A percentile compares a stretch with the other conserved stretches of the same genome.
phyloP scores from a whole-genome alignment of 2,113 vertebrate species.

The Nothocercus julius region DNA sequence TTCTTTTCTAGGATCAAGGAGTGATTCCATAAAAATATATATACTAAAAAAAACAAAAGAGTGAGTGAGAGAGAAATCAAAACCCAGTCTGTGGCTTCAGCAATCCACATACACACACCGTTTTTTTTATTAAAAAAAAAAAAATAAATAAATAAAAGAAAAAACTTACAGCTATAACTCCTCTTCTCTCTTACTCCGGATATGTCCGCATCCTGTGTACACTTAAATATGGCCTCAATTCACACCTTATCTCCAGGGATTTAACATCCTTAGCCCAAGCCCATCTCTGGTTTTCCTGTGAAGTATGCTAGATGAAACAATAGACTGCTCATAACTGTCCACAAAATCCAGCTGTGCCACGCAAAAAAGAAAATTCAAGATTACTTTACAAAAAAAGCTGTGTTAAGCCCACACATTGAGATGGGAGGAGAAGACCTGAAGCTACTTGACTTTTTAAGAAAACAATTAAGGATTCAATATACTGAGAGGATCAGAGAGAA shows the following conservation, averaged over 20 bases:
- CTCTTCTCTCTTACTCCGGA: neutral
- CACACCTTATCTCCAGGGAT: neutral
- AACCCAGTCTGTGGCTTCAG: neutral
- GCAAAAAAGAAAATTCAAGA: neutral
- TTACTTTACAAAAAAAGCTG: neutral
- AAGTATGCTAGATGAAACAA: neutral
- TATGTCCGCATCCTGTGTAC: neutral
- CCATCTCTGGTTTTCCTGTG: neutral
- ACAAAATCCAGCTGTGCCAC: neutral
- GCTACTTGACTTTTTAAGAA: neutral
- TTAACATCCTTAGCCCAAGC: rapidly evolving
- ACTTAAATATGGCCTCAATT: neutral
- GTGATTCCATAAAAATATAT: neutral
- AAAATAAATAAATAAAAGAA: too few relatives aligned
- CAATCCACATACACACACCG: too few relatives aligned
- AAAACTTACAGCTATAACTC: neutral
- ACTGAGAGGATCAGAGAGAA: neutral
- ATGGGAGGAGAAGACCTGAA: neutral
- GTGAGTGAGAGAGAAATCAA: neutral
- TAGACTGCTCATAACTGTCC: neutral
- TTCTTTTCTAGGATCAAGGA: neutral
- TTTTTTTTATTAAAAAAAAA: too few relatives aligned
- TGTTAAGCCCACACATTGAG: neutral
- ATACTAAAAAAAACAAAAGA: too few relatives aligned
- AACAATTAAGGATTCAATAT: neutral